Percentiles rank a stretch among this genome's conserved stretches.
Conservation (phyloP, 37 sponge, comb jelly and placozoan genomes). For the Aplysina aerophoba region DNA sequence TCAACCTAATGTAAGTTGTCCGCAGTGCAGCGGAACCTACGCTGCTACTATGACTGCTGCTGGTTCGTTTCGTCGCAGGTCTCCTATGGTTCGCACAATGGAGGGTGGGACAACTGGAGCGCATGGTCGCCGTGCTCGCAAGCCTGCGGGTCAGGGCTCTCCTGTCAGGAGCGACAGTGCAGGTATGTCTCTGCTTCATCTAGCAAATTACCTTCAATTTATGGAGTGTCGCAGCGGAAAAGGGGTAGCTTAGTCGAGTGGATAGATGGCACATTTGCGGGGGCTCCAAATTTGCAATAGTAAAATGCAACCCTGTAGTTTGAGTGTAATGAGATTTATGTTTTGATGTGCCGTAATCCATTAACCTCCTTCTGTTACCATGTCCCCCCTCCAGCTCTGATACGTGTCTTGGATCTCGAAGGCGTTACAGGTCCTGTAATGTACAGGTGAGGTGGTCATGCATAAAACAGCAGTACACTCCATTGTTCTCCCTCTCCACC, state of each 20-base stretch:
- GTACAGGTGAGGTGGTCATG: slow-evolving; percentile 39
- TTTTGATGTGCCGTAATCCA: neutral
- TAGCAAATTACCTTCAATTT: no score
- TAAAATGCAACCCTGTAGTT: no score
- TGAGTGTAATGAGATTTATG: no score
- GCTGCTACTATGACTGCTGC: neutral
- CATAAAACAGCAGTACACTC: neutral
- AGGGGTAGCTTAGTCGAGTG: no score
- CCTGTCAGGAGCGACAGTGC: slow-evolving; percentile 40
- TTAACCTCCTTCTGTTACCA: neutral
- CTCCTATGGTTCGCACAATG: neutral
- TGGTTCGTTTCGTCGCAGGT: neutral
- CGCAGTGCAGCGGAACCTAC: neutral
- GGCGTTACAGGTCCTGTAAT: slow-evolving; percentile 57
- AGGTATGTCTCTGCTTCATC: slow-evolving; percentile 27
- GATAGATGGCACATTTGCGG: no score
- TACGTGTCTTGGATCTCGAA: neutral
- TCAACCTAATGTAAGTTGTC: neutral
- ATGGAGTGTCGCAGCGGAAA: no score
- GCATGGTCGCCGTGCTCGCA: slow-evolving; percentile 60
- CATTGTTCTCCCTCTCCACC: neutral
- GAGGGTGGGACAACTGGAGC: slow-evolving; percentile 57
- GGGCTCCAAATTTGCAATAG: no score
- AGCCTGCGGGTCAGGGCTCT: slow-evolving; percentile 65
- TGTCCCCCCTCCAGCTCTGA: neutral